Percentiles rank a stretch among this genome's conserved stretches.
phyloP scores from a whole-genome alignment of 1,140 invertebrate genomes.

The Drosophila bifasciata region DNA sequence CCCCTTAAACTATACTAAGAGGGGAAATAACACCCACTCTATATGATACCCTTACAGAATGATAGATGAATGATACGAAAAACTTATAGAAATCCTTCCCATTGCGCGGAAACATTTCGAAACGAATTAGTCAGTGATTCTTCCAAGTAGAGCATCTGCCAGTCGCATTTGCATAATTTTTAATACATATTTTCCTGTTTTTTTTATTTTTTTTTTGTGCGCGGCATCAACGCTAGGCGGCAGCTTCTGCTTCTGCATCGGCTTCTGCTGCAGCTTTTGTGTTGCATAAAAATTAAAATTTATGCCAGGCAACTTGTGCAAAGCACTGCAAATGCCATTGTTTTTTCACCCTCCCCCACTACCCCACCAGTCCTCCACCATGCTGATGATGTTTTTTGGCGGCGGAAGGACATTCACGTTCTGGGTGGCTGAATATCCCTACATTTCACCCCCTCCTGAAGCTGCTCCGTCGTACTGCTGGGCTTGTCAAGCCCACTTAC shows the following conservation, averaged over 20 bases:
- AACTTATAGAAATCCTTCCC: too few species aligned
- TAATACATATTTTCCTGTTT: conserved; percentile 17
- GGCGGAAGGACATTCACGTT: conserved; percentile 56
- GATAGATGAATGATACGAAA: background rate
- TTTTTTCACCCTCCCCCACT: conserved; percentile 39
- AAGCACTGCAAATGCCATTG: conserved; percentile 77
- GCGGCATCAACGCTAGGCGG: conserved; percentile 45
- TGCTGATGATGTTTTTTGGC: conserved; percentile 41
- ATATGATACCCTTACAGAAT: background rate
- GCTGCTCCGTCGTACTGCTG: background rate
- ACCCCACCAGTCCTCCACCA: background rate
- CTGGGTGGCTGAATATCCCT: conserved; percentile 43
- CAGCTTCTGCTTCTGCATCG: conserved; percentile 50
- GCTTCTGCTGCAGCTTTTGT: conserved; percentile 73
- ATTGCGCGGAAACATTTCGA: background rate
- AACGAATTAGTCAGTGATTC: background rate
- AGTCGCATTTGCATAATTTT: background rate
- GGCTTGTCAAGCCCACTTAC: conserved; percentile 54
- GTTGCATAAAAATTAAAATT: conserved; percentile 80
- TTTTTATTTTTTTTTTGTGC: conserved; percentile 15
- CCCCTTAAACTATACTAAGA: conserved; percentile 3
- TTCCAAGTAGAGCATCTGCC: conserved; percentile 1
- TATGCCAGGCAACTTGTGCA: conserved; percentile 77
- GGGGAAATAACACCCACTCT: background rate
- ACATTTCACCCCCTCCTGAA: background rate